Conservation (phyloP, 2,113 vertebrate species). For the Salminus brasiliensis region DNA sequence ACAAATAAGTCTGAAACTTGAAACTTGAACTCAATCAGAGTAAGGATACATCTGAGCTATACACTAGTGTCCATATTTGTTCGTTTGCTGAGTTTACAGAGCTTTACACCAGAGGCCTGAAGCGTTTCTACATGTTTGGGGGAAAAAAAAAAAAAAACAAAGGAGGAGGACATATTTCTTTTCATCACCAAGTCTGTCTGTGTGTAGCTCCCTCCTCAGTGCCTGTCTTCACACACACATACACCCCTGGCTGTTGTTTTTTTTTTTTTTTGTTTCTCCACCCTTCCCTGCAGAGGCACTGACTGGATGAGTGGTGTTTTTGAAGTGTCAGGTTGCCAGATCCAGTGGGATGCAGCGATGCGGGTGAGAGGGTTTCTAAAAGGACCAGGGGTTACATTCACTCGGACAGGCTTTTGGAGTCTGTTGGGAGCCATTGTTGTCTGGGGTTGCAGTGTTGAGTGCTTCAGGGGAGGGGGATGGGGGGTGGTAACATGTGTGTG, state of each 20-base stretch:
- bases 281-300: constrained; percentile 41
- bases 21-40: too few species aligned
- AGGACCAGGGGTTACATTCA: constrained; percentile 6
- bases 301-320: constrained; percentile 42
- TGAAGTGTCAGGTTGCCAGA: constrained; percentile 63
- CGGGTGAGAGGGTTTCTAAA: constrained; percentile 36
- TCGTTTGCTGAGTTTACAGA: too few species aligned
- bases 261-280: constrained; percentile 4
- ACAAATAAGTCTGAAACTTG: too few species aligned
- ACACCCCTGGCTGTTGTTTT: not conserved
- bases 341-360: constrained; percentile 41
- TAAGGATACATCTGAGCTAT: too few species aligned
- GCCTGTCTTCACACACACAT: not conserved
- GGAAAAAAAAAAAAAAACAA: not conserved
- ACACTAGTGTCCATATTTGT: too few species aligned
- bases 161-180: not conserved
- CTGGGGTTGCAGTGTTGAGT: constrained; percentile 17
- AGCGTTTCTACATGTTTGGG: not conserved
- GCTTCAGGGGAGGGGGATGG: constrained; percentile 5
- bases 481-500: constrained; percentile 5
- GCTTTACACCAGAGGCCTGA: not conserved
- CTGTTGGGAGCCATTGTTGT: constrained; percentile 55
- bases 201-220: not conserved
- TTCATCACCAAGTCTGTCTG: too few species aligned
- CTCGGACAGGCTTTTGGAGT: not conserved